A percentile compares a stretch with the other conserved stretches of the same genome.
These are phyloP conservation scores for Drosophila orena DNA, from an alignment of 1,140 invertebrate genomes.

Conservation along the genomic window DNA sequence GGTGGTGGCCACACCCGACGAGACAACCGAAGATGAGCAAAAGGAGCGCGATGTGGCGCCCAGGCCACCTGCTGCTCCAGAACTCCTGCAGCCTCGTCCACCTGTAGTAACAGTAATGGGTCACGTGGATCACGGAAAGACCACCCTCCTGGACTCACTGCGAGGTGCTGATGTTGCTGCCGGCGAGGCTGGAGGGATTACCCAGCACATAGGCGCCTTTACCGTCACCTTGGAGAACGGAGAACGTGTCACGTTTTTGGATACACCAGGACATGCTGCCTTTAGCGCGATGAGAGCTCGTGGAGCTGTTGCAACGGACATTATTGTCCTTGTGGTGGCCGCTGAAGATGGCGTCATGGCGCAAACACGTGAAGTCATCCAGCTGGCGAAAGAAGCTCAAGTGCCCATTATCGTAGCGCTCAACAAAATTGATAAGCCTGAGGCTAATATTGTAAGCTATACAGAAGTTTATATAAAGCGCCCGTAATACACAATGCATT, in stretches of 20 bases:
- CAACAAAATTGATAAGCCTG: slow-evolving; percentile 98
- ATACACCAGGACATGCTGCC: slow-evolving; percentile 99
- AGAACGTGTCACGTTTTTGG: slow-evolving; percentile 95
- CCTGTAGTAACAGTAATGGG: slow-evolving; percentile 99
- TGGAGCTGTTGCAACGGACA: slow-evolving; percentile 96
- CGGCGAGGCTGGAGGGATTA: slow-evolving; percentile 99
- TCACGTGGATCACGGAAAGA: slow-evolving; percentile 99
- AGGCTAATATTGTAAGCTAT: slow-evolving; percentile 92
- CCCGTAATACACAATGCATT: not conserved
- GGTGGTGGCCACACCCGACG: slow-evolving; percentile 86
- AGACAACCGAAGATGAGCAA: slow-evolving; percentile 57
- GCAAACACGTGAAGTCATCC: slow-evolving; percentile 94
- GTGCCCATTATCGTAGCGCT: slow-evolving; percentile 99
- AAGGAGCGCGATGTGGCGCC: slow-evolving; percentile 85
- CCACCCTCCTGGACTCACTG: slow-evolving; percentile 96
- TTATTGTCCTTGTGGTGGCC: slow-evolving; percentile 98
- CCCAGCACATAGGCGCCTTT: slow-evolving; percentile 99
- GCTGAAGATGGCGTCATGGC: slow-evolving; percentile 99
- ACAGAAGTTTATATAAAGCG: not conserved
- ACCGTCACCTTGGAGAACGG: slow-evolving; percentile 90
- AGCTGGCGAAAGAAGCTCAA: slow-evolving; percentile 91
- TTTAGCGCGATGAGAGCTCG: slow-evolving; percentile 96
- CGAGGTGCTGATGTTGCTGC: slow-evolving; percentile 94
- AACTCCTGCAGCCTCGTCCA: slow-evolving; percentile 88
- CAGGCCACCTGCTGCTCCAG: slow-evolving; percentile 88